Evolutionary conservation across 2,888 invertebrate species (phyloP).

Genomic region (Hyles lineata): DNA sequence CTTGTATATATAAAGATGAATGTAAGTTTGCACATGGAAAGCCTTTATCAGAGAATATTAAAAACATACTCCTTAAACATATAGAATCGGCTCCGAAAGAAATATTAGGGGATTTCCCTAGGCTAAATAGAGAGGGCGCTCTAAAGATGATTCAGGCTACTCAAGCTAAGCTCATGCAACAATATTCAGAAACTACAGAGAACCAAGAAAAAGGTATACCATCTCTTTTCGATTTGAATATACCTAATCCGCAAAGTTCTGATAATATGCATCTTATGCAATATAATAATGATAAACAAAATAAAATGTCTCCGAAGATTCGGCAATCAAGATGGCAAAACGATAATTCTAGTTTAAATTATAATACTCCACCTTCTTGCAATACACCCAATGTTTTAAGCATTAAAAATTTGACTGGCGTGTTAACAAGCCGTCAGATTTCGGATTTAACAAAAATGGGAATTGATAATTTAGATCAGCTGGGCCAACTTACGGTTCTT

Average conservation of each 20-base stretch:
- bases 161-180: slow-evolving; percentile 75
- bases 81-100: slow-evolving; percentile 96
- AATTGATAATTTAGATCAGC: slow-evolving; percentile 85
- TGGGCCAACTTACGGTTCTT: slow-evolving; percentile 85
- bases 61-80: slow-evolving; percentile 88
- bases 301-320: slow-evolving; percentile 76
- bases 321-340: slow-evolving; percentile 82
- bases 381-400: slow-evolving; percentile 75
- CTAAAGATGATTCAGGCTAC: slow-evolving; percentile 82
- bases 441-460: slow-evolving; percentile 85
- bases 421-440: slow-evolving; percentile 84
- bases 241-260: slow-evolving; percentile 71
- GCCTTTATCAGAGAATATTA: slow-evolving; percentile 92
- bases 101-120: slow-evolving; percentile 94
- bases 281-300: slow-evolving; percentile 68
- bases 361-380: slow-evolving; percentile 61
- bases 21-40: slow-evolving; percentile 97
- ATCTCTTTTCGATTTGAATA: slow-evolving; percentile 79
- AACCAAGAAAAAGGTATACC: slow-evolving; percentile 71
- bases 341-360: slow-evolving; percentile 66
- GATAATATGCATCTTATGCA: slow-evolving; percentile 59
- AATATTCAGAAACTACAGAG: slow-evolving; percentile 67
- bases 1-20: slow-evolving; percentile 91
- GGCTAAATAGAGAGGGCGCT: slow-evolving; percentile 92
- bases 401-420: slow-evolving; percentile 84